Base-by-base conservation (phyloP, 2,113 vertebrate genomes). In the Etheostoma cragini region DNA sequence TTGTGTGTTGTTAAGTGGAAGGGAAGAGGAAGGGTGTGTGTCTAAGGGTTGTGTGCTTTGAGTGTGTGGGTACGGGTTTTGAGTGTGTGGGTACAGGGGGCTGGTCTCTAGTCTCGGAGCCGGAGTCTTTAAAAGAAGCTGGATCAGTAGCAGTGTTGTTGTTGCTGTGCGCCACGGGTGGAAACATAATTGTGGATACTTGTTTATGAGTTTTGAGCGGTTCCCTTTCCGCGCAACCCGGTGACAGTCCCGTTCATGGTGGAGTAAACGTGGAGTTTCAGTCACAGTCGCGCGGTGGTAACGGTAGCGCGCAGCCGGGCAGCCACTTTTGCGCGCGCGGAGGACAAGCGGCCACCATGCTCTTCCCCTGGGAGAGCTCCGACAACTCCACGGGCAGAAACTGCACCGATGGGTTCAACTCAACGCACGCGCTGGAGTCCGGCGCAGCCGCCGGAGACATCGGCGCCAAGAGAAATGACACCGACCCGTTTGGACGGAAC, bases 401-500 rank as follows among this genome's bases (percentile, higher is more conserved):
- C 78, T 63, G 74, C 50, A 89, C 71, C 21, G 61, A 82, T 19
- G 30, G 53, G 42, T 26, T 85, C 2, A 78, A 80, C 35, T 3
- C 65, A 0, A 73, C 81, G 26, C 72, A 49, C 57, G 56, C 17
- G 35, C 71, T 26, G 66, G 65, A 63, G 21, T 21, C 69, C 74
- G 72, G 35, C 0, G 19, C 46, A 0, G 38, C 45, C 0, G 14
- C 21, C 1, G 56, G 53, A 35, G 89, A 91, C 71, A 5, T n/a
- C 15, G 86, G 64, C 74, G n/a, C 17, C 2, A 52, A 14, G 14
- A 81, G 26, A 1, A 91, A 92, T 33, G 73, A n/a, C 68, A 95
- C 92, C 56, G 94, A 96, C 80, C 95, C 90, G 53, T 96, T 95
- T 38, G 92, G 90, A 19, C 95, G 98, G 35, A 93, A 99, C 87